These are phyloP conservation scores for Calliopsis andreniformis DNA, from an alignment of 1,140 invertebrate species.

Conservation along the genomic window DNA sequence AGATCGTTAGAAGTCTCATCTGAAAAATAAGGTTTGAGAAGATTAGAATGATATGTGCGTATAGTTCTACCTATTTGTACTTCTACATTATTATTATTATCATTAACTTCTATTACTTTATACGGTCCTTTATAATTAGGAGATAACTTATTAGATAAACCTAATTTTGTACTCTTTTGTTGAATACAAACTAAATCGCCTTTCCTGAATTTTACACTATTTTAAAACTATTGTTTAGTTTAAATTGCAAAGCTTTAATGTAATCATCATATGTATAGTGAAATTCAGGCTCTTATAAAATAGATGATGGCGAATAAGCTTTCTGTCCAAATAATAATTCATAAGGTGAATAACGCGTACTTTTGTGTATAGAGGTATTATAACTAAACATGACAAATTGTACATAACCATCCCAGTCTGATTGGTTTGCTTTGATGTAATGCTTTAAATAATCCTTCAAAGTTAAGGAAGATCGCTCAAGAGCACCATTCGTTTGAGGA, in stretches of 20 bases:
- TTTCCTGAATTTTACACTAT: neutral
- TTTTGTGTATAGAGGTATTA: conserved; percentile 77
- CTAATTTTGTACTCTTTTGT: conserved; percentile 5
- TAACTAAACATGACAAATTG: conserved; percentile 78
- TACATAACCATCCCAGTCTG: conserved; percentile 79
- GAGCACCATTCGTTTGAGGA: conserved; percentile 69
- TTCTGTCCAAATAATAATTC: conserved; percentile 78
- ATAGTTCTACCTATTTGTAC: neutral
- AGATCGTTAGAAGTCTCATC: neutral
- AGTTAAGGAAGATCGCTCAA: conserved; percentile 75
- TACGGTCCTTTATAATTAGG: neutral
- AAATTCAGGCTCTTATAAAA: neutral
- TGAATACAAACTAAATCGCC: neutral
- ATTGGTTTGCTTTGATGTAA: conserved; percentile 69
- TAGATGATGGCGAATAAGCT: conserved; percentile 62
- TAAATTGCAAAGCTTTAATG: neutral
- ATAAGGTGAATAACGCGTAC: conserved; percentile 75
- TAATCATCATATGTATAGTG: neutral
- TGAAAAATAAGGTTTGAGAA: neutral
- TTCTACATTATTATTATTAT: neutral
- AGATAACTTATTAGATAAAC: neutral
- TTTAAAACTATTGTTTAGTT: neutral
- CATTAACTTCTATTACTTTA: neutral
- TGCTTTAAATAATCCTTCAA: conserved; percentile 64
- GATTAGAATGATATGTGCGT: neutral